Evolutionary conservation across 2,888 invertebrate genomes (phyloP), one percentile per base, ranked within the genome.

Genomic region (Leucophenga maculata): DNA sequence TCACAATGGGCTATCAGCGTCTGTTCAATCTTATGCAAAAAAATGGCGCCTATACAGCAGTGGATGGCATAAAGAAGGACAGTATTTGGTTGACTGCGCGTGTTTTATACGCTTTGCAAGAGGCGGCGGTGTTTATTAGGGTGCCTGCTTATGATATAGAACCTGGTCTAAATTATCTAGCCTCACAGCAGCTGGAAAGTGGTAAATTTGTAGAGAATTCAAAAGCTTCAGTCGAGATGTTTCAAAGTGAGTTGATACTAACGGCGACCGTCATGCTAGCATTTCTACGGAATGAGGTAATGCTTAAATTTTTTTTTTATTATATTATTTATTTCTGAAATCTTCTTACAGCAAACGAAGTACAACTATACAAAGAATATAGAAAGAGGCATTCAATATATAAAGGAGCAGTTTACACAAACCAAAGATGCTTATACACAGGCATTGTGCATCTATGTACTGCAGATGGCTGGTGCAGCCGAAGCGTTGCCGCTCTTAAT

Each of bases 1-100:
- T 85, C 16, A 79, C 83, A 68, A 74, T 86, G 92, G 94, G 95
- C 3, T 94, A 94, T 80, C 94, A 94, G 78, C 90, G 93, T 6
- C 93, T 95, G 80, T 87, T 95, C 69, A 92, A 92, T 69, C 95
- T 93, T 85, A 89, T 91, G 59, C 94, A 93, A 77, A 88, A 90
- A 0, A 92, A 93, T 65, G 94, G 94, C 0, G 94, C 94, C 0
- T 94, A 93, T 87, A 94, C 94, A 46, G 94, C 94, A 0, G 95
- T 94, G 82, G 94, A 91, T 0, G 87, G 90, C 0, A 92, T 93
- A 79, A 81, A 88, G 0, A 85, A 89, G 0, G 93, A 94, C 0
- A 94, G 94, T 20, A 91, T 91, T 0, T 93, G 93, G 94, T 88
- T 96, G 72, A 95, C 95, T 6, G 95, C 95, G 0, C 95, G 95